A percentile compares a stretch with the other conserved stretches of the same genome.
Conservation (phyloP, 2,888 invertebrate species). For the Idaea aversata region DNA sequence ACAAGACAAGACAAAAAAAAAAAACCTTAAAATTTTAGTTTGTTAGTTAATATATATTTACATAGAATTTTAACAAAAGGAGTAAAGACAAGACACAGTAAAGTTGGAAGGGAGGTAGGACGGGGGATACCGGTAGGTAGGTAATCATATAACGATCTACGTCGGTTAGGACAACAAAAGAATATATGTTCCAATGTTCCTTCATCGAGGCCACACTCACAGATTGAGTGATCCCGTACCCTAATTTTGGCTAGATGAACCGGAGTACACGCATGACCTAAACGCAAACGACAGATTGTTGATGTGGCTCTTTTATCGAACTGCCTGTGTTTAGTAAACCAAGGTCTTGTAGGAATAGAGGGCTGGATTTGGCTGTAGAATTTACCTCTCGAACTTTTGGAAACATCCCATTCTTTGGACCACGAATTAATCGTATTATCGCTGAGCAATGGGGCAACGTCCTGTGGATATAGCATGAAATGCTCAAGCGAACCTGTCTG, state of each 20-base stretch:
- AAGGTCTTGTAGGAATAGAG: constrained; percentile 2
- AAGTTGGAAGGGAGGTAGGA: background rate
- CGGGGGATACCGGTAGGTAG: constrained; percentile 10
- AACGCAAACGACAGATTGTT: constrained; percentile 13
- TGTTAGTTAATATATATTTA: too few relatives aligned
- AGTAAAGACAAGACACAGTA: background rate
- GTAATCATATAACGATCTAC: constrained; percentile 3
- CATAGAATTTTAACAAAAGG: too few relatives aligned
- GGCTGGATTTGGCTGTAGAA: constrained; percentile 4
- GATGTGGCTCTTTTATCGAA: constrained; percentile 10
- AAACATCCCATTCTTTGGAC: background rate
- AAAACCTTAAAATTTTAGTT: background rate
- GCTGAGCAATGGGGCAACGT: background rate
- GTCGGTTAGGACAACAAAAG: constrained; percentile 4
- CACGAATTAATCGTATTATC: background rate
- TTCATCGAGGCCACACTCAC: constrained; percentile 23
- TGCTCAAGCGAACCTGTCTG: background rate
- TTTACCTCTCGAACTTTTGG: background rate
- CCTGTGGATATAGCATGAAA: background rate
- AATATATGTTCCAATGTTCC: constrained; percentile 10
- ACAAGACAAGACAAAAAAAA: constrained; percentile 28
- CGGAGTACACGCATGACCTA: constrained; percentile 19
- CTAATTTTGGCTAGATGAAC: constrained; percentile 16
- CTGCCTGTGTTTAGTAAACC: constrained; percentile 6
- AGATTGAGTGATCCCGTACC: constrained; percentile 16